Evolutionary conservation across 2,888 invertebrate species (phyloP), one percentile per base, ranked within the genome.

Genomic region (Ophion costatus): DNA sequence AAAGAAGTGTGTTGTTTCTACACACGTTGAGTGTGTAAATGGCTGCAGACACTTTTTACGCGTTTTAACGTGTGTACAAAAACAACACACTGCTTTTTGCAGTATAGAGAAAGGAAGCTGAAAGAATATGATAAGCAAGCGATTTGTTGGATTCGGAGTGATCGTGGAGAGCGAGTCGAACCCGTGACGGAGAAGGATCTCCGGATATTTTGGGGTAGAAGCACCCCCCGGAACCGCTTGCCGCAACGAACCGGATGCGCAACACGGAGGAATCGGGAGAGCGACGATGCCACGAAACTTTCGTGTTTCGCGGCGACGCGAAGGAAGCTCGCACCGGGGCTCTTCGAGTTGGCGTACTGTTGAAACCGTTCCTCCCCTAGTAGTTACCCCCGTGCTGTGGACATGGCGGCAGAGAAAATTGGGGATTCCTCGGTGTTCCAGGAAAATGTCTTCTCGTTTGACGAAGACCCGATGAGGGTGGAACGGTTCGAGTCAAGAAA

Each of bases 271-370:
- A 61, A 67, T 22, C 22, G 81, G 45, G 78, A 38, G 57, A 75
- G 70, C 56, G 71, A 74, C 61, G 66, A 73, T 59, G 51, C 69
- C 14, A 24, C 71, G 67, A 82, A 85, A 85, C 66, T 85, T 85
- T 82, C 22, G 22, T 64, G 71, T 75, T 79, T 82, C 71, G 42
- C 71, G 59, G 38, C 79, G 79, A 75, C 67, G 29, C 56, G 57
- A 57, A 57, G 79, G 59, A 64, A 73, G 78, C 75, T 82, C 82
- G 82, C 76, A 76, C 59, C 82, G 71, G 67, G 71, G 79, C 82
- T 85, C 80, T 79, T 82, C 76, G 59, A 79, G 74, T 64, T 75
- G 42, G 64, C 9, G n/a, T 11, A 56, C 64, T n/a, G 22, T 9
- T 33, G 24, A 22, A 66, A 59, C 67, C 45, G 33, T 45, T 75